Evolutionary conservation across 2,888 invertebrate species (phyloP), one percentile per base, ranked within the genome.

Genomic region (Tenthredo notha): DNA sequence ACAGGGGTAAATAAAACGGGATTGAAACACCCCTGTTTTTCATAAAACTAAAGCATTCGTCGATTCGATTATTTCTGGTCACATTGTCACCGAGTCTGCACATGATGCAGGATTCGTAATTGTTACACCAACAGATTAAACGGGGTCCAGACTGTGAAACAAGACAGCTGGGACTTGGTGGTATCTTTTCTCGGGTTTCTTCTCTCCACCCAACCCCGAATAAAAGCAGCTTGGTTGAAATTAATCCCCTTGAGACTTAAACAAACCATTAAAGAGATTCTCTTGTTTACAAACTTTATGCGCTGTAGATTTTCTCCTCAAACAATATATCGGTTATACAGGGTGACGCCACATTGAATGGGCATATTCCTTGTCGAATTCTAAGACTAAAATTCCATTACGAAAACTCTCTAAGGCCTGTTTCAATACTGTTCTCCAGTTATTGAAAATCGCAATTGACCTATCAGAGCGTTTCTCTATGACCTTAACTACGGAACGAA

Each of bases 211-310:
- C 33, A 1, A 0, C n/a, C 40, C 7, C 12, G 10, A 18, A 43
- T 43, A 4, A 74, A 43, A 21, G 40, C 72, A 74, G 12, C 37
- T 43, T 15, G n/a, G 40, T n/a, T 47, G n/a, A 77, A 77, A 77
- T 54, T 77, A 77, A 50, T 77, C 77, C n/a, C 50, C 54, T 29
- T 77, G 54, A 54, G 50, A 54, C 77, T 77, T 77, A 33, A 50
- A 54, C 54, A 77, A 77, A 50, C 54, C 54, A 29, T 77, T 47
- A 50, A 43, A 43, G 74, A 43, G 77, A 77, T 77, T 77, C 54
- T 29, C 50, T 18, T 29, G 77, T 74, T 74, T 74, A 74, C 74
- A 40, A 74, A 43, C 18, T 25, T 5, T 25, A 2, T 29, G 4
- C 65, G 65, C 29, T 10, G 12, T 33, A 33, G 15, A 25, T 65